phyloP scores from a whole-genome alignment of 2,113 vertebrate species.

The Eurypyga helias region DNA sequence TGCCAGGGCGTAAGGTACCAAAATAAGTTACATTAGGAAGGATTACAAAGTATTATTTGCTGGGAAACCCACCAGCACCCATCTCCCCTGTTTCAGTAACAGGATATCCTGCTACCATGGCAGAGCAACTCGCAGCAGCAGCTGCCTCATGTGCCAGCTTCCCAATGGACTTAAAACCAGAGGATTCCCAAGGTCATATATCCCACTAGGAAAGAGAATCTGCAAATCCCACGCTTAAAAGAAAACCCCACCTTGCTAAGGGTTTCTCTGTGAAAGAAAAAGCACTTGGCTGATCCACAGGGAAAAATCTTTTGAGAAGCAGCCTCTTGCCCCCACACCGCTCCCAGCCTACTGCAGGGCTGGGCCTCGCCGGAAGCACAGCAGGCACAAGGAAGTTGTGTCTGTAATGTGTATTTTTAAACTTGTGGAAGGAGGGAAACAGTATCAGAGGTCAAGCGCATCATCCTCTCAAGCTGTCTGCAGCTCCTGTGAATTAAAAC shows the following conservation, averaged over 20 bases:
- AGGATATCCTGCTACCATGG: background rate
- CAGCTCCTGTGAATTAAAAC: background rate
- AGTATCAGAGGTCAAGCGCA: background rate
- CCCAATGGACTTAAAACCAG: no score
- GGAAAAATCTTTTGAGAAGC: background rate
- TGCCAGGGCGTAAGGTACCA: background rate
- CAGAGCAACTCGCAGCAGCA: background rate
- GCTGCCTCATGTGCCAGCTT: background rate
- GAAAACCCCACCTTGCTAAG: background rate
- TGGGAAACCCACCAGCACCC: background rate
- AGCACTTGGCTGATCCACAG: background rate
- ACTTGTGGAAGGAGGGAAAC: background rate
- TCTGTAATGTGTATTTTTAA: background rate
- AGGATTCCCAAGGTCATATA: background rate
- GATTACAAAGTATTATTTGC: background rate
- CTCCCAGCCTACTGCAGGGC: background rate
- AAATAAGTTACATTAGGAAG: background rate
- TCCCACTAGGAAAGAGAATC: background rate
- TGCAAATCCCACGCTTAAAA: background rate
- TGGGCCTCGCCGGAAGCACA: fast-evolving
- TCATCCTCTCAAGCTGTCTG: background rate
- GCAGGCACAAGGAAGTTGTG: background rate
- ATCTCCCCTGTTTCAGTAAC: background rate
- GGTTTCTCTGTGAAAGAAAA: background rate
- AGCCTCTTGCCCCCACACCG: background rate